A percentile compares a stretch with the other conserved stretches of the same genome.
These are phyloP conservation scores for Limnephilus lunatus DNA, from an alignment of 2,888 invertebrate species.

Conservation along the genomic window DNA sequence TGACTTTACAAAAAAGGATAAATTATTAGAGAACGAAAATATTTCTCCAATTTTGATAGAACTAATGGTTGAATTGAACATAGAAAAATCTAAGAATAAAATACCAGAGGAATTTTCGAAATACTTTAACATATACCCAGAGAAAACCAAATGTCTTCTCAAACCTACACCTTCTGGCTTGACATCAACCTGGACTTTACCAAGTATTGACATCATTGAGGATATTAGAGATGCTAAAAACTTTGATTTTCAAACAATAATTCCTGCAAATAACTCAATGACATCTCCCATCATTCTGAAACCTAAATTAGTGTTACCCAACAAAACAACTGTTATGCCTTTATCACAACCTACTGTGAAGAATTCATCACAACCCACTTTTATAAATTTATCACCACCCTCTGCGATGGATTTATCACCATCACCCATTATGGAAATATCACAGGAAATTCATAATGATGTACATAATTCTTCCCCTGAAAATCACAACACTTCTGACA, in stretches of 20 bases:
- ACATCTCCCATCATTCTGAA: background rate
- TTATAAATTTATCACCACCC: conserved; percentile 2
- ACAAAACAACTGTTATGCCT: background rate
- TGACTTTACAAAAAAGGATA: conserved; percentile 67
- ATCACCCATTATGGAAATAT: background rate
- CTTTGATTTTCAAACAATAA: conserved; percentile 5
- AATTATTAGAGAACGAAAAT: conserved; percentile 55
- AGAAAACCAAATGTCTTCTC: background rate
- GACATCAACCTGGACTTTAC: conserved; percentile 30
- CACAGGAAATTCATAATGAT: background rate
- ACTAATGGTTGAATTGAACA: conserved; percentile 74
- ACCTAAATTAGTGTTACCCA: background rate
- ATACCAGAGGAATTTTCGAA: conserved; percentile 13
- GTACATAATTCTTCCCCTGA: background rate
- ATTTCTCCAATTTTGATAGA: conserved; percentile 72
- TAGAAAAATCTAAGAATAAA: conserved; percentile 70
- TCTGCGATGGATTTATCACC: background rate
- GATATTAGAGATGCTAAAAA: conserved; percentile 17
- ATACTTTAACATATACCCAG: background rate
- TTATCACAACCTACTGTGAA: background rate
- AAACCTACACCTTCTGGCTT: conserved; percentile 35
- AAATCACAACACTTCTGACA: background rate
- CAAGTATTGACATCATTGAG: conserved; percentile 25
- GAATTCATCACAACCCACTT: background rate
- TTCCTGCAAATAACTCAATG: background rate